Base-by-base conservation (phyloP, 2,888 invertebrate genomes). In the Eilema depressum region DNA sequence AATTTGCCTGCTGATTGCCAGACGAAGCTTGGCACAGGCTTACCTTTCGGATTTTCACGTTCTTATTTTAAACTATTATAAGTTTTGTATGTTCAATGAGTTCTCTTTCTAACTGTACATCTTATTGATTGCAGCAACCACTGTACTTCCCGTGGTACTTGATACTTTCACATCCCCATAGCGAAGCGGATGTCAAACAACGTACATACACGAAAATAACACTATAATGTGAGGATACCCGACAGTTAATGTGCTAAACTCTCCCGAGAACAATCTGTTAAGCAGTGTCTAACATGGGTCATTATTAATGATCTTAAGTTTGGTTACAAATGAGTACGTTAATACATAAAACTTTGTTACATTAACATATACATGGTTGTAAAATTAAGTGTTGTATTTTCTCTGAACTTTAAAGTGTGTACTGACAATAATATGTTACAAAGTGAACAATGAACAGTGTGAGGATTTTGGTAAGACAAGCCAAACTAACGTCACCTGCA, bases 311-410 rank as follows among this genome's bases (percentile, higher is more conserved):
- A 26, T 57, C 20, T 12, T 3, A 41, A 20, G 20, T 26, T 41
- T 41, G 5, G 8, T 47, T 63, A 7, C n/a, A 64, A 53, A 63
- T 14, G 20, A 53, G 3, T 14, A 53, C 23, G 57, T 25, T 30
- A 56, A 30, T 30, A 56, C 17, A 57, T 25, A 56, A 60, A 68
- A 75, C 66, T 71, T 53, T 53, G 53, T 53, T 53, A n/a, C n/a
- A n/a, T 53, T 53, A 47, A 47, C 47, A 20, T 5, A 47, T 47
- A 47, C 20, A 53, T 53, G 53, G 53, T 53, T 4, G 53, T 53
- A 53, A 53, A 53, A 53, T 53, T 53, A 2, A 41, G 20, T 53
- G 10, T 10, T 17, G 53, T 53, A 53, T 53, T 53, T 53, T 53
- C 47, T 47, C 20, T 20, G 10, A 53, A n/a, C 53, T 1, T n/a